phyloP scores from a whole-genome alignment of 2,113 vertebrate genomes.

The Oreochromis niloticus region DNA sequence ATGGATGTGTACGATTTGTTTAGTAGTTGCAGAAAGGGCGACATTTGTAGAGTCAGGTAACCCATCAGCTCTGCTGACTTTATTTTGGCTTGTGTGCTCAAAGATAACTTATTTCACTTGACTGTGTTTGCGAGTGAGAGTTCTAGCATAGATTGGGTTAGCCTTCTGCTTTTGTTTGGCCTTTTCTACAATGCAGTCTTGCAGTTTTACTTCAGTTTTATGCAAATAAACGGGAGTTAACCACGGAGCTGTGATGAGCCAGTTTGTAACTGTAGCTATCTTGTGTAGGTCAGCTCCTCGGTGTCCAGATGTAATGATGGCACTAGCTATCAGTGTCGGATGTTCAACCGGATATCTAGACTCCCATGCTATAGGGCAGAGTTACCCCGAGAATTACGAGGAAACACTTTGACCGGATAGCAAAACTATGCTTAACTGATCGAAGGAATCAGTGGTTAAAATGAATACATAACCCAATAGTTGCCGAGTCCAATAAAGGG shows the following conservation, averaged over 20 bases:
- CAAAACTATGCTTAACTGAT: neutral
- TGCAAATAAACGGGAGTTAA: neutral
- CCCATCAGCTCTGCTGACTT: neutral
- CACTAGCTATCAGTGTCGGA: neutral
- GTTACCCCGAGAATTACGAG: neutral
- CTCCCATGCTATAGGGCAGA: neutral
- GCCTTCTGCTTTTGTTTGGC: neutral
- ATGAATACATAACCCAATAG: neutral
- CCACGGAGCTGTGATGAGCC: neutral
- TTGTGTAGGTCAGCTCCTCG: neutral
- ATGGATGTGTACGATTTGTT: conserved; percentile 92
- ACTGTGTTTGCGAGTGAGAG: neutral
- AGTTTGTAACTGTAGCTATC: neutral
- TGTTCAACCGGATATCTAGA: neutral
- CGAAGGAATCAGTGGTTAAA: neutral
- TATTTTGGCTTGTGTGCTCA: neutral
- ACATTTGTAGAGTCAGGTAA: conserved; percentile 92
- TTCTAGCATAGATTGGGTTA: neutral
- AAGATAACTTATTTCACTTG: neutral
- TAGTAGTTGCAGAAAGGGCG: conserved; percentile 92
- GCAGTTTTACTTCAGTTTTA: neutral
- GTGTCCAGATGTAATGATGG: neutral
- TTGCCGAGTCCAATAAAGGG: neutral
- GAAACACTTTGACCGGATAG: neutral
- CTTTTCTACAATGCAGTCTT: neutral